Conservation (phyloP, 2,113 vertebrate species). For the Larimichthys crocea region DNA sequence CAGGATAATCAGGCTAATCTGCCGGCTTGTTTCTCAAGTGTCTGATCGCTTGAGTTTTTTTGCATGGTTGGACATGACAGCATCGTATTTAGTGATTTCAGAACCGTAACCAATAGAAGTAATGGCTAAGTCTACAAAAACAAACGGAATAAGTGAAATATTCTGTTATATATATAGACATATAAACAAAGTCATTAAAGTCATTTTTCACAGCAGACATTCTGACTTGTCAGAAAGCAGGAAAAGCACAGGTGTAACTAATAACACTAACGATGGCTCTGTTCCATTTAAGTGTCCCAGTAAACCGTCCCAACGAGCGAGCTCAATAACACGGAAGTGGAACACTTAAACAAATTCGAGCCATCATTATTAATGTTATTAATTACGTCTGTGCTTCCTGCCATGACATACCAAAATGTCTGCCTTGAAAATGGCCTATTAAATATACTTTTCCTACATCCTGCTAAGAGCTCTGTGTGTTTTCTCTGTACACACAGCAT, state of each 20-base stretch:
- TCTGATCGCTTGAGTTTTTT: not conserved
- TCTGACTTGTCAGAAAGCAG: conserved; percentile 13
- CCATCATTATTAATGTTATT: conserved; percentile 28
- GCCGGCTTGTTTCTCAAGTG: not conserved
- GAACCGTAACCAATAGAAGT: not conserved
- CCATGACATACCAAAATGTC: conserved; percentile 13
- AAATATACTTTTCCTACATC: conserved; percentile 19
- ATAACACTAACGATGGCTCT: not conserved
- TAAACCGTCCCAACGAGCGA: conserved; percentile 30
- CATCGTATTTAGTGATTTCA: not conserved
- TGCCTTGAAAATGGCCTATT: not conserved
- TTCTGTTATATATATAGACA: not conserved
- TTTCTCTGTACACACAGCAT: conserved; percentile 22
- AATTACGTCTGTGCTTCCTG: conserved; percentile 23
- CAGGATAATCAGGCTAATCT: not conserved
- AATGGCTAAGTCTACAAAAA: not conserved
- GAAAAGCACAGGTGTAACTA: conserved; percentile 15
- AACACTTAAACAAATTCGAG: conserved; percentile 23
- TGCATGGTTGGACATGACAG: not conserved
- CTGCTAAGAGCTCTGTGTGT: conserved; percentile 13
- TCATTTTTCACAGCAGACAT: conserved; percentile 2
- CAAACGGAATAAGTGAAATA: not conserved
- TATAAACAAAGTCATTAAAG: not conserved
- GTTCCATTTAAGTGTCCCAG: conserved; percentile 30
- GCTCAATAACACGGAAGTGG: conserved; percentile 5